Conservation (phyloP, 2,113 vertebrate genomes). For the Spea multiplicata region DNA sequence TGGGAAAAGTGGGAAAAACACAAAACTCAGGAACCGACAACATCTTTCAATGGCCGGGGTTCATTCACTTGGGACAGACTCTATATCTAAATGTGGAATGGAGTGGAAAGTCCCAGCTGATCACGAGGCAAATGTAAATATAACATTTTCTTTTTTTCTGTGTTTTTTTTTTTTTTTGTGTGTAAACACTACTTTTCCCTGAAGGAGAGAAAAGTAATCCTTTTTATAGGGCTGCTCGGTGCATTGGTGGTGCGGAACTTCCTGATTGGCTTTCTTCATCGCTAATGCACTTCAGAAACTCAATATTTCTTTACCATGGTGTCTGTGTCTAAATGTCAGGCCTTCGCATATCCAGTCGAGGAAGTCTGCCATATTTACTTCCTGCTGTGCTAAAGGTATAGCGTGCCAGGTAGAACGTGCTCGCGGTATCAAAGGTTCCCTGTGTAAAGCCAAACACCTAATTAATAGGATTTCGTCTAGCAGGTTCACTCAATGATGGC, state of each 20-base stretch:
- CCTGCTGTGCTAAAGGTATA: constrained; percentile 43
- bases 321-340: constrained; percentile 39
- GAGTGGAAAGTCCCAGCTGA: constrained; percentile 6
- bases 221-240: not conserved
- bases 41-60: constrained; percentile 8
- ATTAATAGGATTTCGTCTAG: constrained; percentile 61
- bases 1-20: not conserved
- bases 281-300: constrained; percentile 21
- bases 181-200: constrained; percentile 11
- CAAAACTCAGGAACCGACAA: not conserved
- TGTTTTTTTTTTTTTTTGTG: not conserved
- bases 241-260: constrained; percentile 13
- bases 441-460: constrained; percentile 52
- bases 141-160: not conserved
- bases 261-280: constrained; percentile 8
- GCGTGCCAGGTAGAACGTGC: constrained; percentile 43
- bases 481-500: constrained; percentile 67
- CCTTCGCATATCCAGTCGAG: constrained; percentile 37
- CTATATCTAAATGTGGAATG: not conserved
- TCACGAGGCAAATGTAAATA: not conserved
- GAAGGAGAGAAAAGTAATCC: constrained; percentile 28
- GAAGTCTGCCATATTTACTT: constrained; percentile 36
- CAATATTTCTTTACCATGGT: constrained; percentile 28
- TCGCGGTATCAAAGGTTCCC: constrained; percentile 51
- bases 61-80: constrained; percentile 10